Percentiles rank a stretch among this genome's conserved stretches.
phyloP scores from a whole-genome alignment of 30 jellyfish, hydroid and myxozoan species.

The Rhopilema esculentum region DNA sequence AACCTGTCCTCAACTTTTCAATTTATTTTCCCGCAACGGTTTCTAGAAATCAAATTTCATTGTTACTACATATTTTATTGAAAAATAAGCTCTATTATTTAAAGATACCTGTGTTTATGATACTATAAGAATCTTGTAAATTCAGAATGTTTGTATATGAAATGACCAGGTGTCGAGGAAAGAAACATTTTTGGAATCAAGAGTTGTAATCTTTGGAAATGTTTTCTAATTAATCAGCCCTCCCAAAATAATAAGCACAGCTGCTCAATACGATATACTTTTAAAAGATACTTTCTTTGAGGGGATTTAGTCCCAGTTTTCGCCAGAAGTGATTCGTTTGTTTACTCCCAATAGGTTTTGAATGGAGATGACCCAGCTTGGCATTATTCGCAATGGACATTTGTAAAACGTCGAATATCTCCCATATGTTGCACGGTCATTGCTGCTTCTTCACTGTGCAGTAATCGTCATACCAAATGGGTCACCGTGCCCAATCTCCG shows the following conservation, averaged over 20 bases:
- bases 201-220: neutral
- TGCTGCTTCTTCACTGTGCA: slow-evolving; percentile 28
- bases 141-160: too few species aligned
- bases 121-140: too few species aligned
- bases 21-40: too few species aligned
- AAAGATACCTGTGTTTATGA: too few species aligned
- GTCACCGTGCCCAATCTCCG: slow-evolving; percentile 30
- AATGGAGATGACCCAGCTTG: slow-evolving; percentile 1
- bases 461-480: slow-evolving; percentile 19
- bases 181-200: neutral
- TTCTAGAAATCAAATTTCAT: too few species aligned
- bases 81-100: too few species aligned
- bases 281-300: neutral
- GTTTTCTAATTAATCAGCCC: neutral
- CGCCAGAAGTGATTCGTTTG: neutral
- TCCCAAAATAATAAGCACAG: neutral
- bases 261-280: neutral
- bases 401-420: neutral
- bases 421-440: slow-evolving; percentile 18
- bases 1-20: too few species aligned
- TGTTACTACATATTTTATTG: too few species aligned
- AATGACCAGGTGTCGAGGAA: neutral
- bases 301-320: neutral
- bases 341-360: neutral
- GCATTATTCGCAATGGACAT: neutral